A percentile compares a stretch with the other conserved stretches of the same genome.
phyloP scores from a whole-genome alignment of 2,797 vertebrate species.

The Sylvia borin region DNA sequence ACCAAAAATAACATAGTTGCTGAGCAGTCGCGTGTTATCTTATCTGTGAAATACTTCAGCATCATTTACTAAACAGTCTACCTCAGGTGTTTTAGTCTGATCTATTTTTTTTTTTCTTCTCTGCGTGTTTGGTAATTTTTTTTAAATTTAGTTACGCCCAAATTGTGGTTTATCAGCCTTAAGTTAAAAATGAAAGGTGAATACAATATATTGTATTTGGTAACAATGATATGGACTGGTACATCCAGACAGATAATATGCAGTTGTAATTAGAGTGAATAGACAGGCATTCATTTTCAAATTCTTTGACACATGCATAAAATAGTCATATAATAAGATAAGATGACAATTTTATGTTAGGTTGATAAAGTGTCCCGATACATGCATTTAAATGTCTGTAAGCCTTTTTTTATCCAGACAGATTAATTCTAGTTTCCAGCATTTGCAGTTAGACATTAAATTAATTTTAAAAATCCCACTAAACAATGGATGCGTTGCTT shows the following conservation, averaged over 20 bases:
- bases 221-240: constrained; percentile 80
- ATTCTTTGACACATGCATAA: constrained; percentile 84
- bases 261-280: constrained; percentile 81
- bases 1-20: constrained; percentile 21
- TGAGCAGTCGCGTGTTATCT: not conserved
- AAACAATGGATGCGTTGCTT: constrained; percentile 69
- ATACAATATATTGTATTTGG: constrained; percentile 79
- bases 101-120: not conserved
- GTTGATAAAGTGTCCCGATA: constrained; percentile 84
- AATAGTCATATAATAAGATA: constrained; percentile 86
- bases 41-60: constrained; percentile 40
- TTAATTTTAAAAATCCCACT: constrained; percentile 78
- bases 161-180: constrained; percentile 74
- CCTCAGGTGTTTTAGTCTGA: constrained; percentile 28
- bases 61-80: constrained; percentile 28
- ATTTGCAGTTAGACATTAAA: constrained; percentile 81
- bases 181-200: constrained; percentile 77
- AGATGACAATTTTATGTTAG: constrained; percentile 85
- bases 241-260: constrained; percentile 81
- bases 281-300: constrained; percentile 84
- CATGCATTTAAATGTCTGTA: constrained; percentile 84
- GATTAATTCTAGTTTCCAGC: constrained; percentile 83
- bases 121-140: not conserved
- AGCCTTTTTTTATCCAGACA: constrained; percentile 79
- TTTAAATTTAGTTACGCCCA: constrained; percentile 41